These are phyloP conservation scores for Nannoperca australis DNA, from an alignment of 2,797 vertebrate species.

Conservation along the genomic window DNA sequence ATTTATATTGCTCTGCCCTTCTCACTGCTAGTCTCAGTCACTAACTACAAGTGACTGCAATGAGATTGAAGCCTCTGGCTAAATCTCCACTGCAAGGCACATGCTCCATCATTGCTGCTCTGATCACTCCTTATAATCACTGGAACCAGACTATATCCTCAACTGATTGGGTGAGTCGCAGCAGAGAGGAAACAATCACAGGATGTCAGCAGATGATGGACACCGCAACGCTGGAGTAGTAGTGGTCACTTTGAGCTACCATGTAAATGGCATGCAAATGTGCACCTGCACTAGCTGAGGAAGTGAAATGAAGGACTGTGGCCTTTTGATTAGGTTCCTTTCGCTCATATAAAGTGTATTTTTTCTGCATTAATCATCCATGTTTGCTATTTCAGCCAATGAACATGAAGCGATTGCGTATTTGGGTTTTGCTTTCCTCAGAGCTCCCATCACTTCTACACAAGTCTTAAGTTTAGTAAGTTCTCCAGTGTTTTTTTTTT, in stretches of 20 bases:
- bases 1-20: conserved; percentile 83
- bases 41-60: conserved; percentile 85
- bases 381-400: conserved; percentile 58
- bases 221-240: conserved; percentile 65
- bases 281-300: conserved; percentile 80
- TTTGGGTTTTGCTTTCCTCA: conserved; percentile 20
- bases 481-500: too few relatives aligned
- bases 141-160: conserved; percentile 80
- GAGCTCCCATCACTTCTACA: conserved; percentile 24
- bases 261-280: conserved; percentile 86
- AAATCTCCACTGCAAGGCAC: conserved; percentile 75
- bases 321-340: conserved; percentile 80
- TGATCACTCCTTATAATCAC: conserved; percentile 83
- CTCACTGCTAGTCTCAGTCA: conserved; percentile 75
- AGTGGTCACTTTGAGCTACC: conserved; percentile 75
- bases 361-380: conserved; percentile 68
- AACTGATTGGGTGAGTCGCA: conserved; percentile 76
- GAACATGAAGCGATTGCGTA: conserved; percentile 23
- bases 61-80: conserved; percentile 83
- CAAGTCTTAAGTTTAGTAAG: too few relatives aligned
- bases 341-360: conserved; percentile 64
- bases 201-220: conserved; percentile 81
- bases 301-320: conserved; percentile 76
- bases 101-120: conserved; percentile 76
- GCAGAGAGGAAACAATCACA: conserved; percentile 80